A percentile compares a stretch with the other conserved stretches of the same genome.
These are phyloP conservation scores for Monopis laevigella DNA, from an alignment of 2,888 invertebrate species.

Conservation along the genomic window DNA sequence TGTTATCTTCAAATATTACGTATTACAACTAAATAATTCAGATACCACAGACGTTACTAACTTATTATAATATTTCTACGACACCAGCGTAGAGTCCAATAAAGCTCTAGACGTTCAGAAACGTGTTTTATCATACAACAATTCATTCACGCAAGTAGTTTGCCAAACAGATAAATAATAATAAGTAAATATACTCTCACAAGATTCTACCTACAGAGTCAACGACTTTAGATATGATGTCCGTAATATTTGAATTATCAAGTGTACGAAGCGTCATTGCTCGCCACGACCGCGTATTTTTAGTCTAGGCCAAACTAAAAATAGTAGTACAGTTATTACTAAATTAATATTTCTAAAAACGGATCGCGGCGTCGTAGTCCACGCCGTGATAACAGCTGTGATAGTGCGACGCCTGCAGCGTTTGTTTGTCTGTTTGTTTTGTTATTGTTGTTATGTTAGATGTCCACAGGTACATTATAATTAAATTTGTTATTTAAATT, in stretches of 20 bases:
- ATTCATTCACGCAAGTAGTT: neutral
- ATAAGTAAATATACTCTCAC: neutral
- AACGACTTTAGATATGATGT: slow-evolving; percentile 34
- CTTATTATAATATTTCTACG: no score
- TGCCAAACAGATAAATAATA: slow-evolving; percentile 2
- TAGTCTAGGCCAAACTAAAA: slow-evolving; percentile 65
- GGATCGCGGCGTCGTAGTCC: slow-evolving; percentile 48
- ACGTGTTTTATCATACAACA: neutral
- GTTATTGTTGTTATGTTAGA: no score
- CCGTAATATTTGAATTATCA: slow-evolving; percentile 57
- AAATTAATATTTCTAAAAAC: slow-evolving; percentile 69
- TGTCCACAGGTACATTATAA: neutral
- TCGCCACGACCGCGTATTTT: slow-evolving; percentile 47
- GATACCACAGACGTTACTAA: no score
- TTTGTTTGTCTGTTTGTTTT: no score
- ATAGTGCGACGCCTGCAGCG: slow-evolving; percentile 42
- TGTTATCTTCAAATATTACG: no score
- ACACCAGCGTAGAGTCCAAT: no score
- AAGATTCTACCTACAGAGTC: slow-evolving; percentile 29
- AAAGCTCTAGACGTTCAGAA: no score
- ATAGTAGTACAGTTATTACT: slow-evolving; percentile 62
- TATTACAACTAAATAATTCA: no score
- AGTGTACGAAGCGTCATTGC: slow-evolving; percentile 40
- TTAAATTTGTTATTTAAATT: neutral
- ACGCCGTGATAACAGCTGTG: slow-evolving; percentile 54